Conservation (phyloP, 1,140 invertebrate genomes). For the Drosophila orena region DNA sequence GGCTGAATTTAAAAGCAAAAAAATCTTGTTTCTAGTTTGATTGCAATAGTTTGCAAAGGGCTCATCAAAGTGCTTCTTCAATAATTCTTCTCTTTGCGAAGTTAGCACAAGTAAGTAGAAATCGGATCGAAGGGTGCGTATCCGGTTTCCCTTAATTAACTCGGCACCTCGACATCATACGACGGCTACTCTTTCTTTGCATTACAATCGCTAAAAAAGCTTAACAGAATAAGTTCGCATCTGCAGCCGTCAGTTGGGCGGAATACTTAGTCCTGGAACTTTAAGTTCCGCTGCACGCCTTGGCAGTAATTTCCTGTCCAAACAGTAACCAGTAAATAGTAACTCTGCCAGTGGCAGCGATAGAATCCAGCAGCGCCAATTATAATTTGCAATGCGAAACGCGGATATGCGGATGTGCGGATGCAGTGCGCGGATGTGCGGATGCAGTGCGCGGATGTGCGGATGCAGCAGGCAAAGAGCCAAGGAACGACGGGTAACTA, state of each 20-base stretch:
- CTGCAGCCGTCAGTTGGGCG: constrained; percentile 18
- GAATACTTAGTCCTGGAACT: constrained; percentile 38
- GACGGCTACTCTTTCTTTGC: constrained; percentile 29
- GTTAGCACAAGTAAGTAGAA: neutral
- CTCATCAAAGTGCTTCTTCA: neutral
- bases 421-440: constrained; percentile 12
- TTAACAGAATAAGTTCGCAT: constrained; percentile 9
- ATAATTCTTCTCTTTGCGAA: neutral
- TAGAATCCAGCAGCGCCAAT: constrained; percentile 52
- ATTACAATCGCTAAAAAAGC: constrained; percentile 10
- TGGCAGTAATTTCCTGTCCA: constrained; percentile 59
- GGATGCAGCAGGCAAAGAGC: constrained; percentile 50
- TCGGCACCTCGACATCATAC: neutral
- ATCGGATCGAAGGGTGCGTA: constrained; percentile 10
- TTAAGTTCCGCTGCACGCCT: constrained; percentile 15
- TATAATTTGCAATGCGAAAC: constrained; percentile 59
- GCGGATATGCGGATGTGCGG: constrained; percentile 24
- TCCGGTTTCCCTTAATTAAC: constrained; percentile 23
- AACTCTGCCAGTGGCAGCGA: constrained; percentile 27
- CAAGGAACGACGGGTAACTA: constrained; percentile 58
- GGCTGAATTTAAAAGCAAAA: no score
- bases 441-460: neutral
- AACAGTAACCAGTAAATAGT: constrained; percentile 47
- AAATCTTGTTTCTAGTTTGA: no score
- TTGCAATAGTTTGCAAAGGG: no score